Evolutionary conservation across 2,888 invertebrate species (phyloP).

Genomic region (Blastobasis lacticolella): DNA sequence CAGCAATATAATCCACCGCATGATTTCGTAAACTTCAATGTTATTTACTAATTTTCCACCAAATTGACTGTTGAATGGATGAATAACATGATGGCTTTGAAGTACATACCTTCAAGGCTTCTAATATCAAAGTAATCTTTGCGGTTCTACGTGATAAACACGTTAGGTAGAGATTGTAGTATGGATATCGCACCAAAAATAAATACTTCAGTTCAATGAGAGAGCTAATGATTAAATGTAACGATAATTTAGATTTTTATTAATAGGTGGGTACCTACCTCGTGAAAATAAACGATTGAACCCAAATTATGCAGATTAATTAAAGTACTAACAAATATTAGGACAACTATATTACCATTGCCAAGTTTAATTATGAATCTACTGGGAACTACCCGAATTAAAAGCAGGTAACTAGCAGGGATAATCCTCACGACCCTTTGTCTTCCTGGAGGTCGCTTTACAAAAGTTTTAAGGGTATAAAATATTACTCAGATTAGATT

Average conservation of each 20-base stretch:
- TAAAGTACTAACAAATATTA: slow-evolving; percentile 20
- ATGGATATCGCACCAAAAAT: too few species aligned
- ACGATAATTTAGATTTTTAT: too few species aligned
- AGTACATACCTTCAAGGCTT: too few species aligned
- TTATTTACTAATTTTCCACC: too few species aligned
- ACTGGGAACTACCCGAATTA: slow-evolving; percentile 34
- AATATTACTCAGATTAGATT: slow-evolving; percentile 31
- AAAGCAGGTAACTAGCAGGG: slow-evolving; percentile 36
- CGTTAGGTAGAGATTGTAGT: too few species aligned
- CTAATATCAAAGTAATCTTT: too few species aligned
- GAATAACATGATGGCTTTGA: too few species aligned
- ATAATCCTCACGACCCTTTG: slow-evolving; percentile 38
- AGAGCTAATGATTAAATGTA: too few species aligned
- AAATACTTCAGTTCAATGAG: too few species aligned
- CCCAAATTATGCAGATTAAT: slow-evolving; percentile 18
- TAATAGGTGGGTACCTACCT: too few species aligned
- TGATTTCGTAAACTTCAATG: slow-evolving; percentile 6
- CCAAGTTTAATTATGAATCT: slow-evolving; percentile 41
- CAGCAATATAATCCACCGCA: slow-evolving; percentile 40
- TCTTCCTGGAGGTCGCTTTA: slow-evolving; percentile 30
- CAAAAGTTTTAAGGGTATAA: slow-evolving; percentile 36
- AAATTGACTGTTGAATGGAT: too few species aligned
- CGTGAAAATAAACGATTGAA: background rate
- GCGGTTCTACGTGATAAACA: too few species aligned
- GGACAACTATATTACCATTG: slow-evolving; percentile 25